Percentiles rank a stretch among this genome's conserved stretches.
Conservation (phyloP, 2,113 vertebrate genomes). For the Recurvirostra avosetta region DNA sequence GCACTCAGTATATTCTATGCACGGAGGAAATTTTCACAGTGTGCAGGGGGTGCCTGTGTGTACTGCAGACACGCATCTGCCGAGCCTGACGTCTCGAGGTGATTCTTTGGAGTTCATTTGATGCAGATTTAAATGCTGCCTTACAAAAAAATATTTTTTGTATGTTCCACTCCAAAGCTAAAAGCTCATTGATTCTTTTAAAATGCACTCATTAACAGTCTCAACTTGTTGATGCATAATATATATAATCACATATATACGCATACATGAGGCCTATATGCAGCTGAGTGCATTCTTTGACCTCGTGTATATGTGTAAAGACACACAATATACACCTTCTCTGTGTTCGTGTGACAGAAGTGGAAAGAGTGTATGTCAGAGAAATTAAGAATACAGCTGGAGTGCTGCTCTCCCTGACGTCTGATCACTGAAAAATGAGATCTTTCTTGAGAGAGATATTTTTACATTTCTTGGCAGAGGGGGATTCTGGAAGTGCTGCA, state of each 20-base stretch:
- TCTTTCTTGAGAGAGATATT: neutral
- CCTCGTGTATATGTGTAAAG: neutral
- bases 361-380: neutral
- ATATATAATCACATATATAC: accelerated
- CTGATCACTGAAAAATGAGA: neutral
- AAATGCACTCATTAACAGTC: neutral
- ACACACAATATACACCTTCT: neutral
- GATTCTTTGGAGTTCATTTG: neutral
- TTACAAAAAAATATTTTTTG: neutral
- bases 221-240: neutral
- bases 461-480: neutral
- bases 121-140: neutral
- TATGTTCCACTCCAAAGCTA: neutral
- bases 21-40: neutral
- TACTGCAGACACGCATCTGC: neutral
- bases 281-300: neutral
- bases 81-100: accelerated
- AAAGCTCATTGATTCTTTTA: neutral
- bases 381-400: neutral
- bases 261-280: accelerated
- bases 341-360: neutral
- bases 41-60: neutral
- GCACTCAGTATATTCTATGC: neutral
- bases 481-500: neutral
- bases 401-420: neutral